Percentiles rank a stretch among this genome's conserved stretches.
Evolutionary conservation across 1,140 invertebrate genomes (phyloP).

Genomic region (Drosophila carrolli): DNA sequence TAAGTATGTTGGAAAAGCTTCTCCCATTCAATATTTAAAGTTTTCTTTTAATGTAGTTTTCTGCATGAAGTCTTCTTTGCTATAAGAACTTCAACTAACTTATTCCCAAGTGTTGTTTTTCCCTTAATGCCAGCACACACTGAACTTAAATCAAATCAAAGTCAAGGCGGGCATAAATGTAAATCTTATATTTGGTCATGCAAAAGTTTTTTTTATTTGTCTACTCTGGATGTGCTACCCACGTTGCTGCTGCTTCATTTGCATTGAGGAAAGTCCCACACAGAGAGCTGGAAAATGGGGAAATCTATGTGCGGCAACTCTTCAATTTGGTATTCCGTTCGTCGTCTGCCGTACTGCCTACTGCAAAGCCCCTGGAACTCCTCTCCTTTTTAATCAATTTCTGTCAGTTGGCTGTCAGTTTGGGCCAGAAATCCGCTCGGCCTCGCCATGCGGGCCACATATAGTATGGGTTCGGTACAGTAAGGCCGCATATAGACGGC

Average conservation of each 20-base stretch:
- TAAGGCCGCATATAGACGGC: slow-evolving; percentile 8
- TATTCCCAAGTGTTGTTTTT: slow-evolving; percentile 18
- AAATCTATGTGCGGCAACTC: slow-evolving; percentile 59
- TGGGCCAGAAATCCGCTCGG: slow-evolving; percentile 49
- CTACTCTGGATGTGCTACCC: slow-evolving; percentile 31
- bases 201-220: slow-evolving; percentile 33
- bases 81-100: too few species aligned
- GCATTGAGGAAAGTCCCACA: slow-evolving; percentile 50
- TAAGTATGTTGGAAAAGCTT: too few species aligned
- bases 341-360: slow-evolving; percentile 52
- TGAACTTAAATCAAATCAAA: slow-evolving; percentile 50
- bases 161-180: slow-evolving; percentile 51
- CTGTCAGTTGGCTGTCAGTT: slow-evolving; percentile 76
- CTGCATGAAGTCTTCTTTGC: not conserved
- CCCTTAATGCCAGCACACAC: slow-evolving; percentile 20
- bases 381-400: slow-evolving; percentile 74
- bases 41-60: not conserved
- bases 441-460: slow-evolving; percentile 13
- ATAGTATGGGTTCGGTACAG: not conserved
- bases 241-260: slow-evolving; percentile 52
- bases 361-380: slow-evolving; percentile 49
- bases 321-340: slow-evolving; percentile 63
- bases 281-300: slow-evolving; percentile 39
- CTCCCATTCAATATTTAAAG: too few species aligned
- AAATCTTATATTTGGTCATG: slow-evolving; percentile 49